These are phyloP conservation scores for Meloidogyne hapla DNA, from an alignment of 1,140 invertebrate species.

Conservation along the genomic window DNA sequence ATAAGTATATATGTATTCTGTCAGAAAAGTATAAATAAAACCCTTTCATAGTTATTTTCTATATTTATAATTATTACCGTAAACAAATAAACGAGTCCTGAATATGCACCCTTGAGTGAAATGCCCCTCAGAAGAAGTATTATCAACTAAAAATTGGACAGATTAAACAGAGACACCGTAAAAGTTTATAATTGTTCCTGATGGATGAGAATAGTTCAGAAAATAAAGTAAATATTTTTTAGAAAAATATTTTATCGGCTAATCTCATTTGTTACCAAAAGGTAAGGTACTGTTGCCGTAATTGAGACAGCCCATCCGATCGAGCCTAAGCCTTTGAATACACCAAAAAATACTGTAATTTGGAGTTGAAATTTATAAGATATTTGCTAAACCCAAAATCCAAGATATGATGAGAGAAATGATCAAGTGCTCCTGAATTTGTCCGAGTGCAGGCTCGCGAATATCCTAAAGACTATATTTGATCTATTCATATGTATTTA, in stretches of 20 bases:
- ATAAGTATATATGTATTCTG: too few species aligned
- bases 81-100: constrained; percentile 43
- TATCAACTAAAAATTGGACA: constrained; percentile 53
- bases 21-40: background rate
- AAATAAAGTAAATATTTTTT: too few species aligned
- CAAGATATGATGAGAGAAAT: constrained; percentile 55
- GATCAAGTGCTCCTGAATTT: constrained; percentile 37
- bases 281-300: constrained; percentile 39
- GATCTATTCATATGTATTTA: constrained; percentile 33
- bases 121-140: constrained; percentile 57
- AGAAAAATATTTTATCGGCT: too few species aligned
- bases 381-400: constrained; percentile 33
- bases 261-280: constrained; percentile 15
- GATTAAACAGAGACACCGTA: too few species aligned
- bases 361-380: background rate
- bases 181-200: too few species aligned
- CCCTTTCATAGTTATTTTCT: too few species aligned
- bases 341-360: constrained; percentile 58
- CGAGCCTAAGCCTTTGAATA: constrained; percentile 60
- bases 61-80: background rate
- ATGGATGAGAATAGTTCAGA: too few species aligned
- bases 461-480: background rate
- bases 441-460: background rate
- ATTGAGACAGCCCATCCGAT: constrained; percentile 61
- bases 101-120: constrained; percentile 49